Base-by-base conservation (phyloP, 1,140 invertebrate species). In the Caenorhabditis briggsae region DNA sequence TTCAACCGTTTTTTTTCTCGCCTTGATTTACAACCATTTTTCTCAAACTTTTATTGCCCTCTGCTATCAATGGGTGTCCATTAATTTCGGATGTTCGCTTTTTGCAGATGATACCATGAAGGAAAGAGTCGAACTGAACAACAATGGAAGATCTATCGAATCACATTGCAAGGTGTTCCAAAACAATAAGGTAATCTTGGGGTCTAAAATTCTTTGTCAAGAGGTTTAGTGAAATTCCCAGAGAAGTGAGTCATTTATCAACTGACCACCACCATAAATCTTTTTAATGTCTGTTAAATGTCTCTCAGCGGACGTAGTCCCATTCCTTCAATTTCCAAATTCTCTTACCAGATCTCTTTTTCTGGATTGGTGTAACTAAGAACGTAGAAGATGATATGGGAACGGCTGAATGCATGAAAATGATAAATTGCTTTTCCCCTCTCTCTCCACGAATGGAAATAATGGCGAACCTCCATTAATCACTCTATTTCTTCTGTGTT, bases 71-170 rank as follows among this genome's bases (percentile, higher is more conserved):
- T 59, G 33, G 11, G 48, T 55, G 11, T 9, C 83, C 83, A 43
- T 65, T 58, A 48, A 50, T 64, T 58, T 20, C 48, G 83, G 33
- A 33, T 46, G 56, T 61, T 61, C 83, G 33, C 14, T 8, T 61
- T 64, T 58, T 84, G 59, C 59, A 50, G 56, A 50, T 84, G 61
- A 74, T 48, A 70, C 48, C 48, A 85, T 85, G 84, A 85, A 85
- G 43, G 84, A 85, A 61, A 85, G 50, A 61, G 84, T 85, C 14
- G 84, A 85, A 55, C 20, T 85, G 20, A 85, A 85, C 46, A 85
- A 85, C 58, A 85, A 85, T 85, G 84, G 84, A 12, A 50, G 61
- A 55, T 70, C 61, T 46, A 85, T 85, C 84, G 84, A 85, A 50
- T 85, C 84, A n/a, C 61, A 64, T 46, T 48, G 41, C 65, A 50